phyloP scores from a whole-genome alignment of 1,140 invertebrate genomes.

The Lepidurus apus region DNA sequence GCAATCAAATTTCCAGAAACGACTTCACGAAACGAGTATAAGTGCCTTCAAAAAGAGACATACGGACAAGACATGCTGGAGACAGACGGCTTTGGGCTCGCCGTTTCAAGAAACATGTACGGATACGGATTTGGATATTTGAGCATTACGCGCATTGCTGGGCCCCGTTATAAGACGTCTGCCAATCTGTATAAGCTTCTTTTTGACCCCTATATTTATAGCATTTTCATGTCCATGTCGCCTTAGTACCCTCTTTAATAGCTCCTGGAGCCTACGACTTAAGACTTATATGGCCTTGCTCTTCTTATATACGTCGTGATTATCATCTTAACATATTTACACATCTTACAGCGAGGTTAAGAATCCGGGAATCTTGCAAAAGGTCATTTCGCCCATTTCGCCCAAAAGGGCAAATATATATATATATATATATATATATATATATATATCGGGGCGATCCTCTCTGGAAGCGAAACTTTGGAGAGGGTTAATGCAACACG shows the following conservation, averaged over 20 bases:
- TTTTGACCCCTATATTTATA: conserved; percentile 16
- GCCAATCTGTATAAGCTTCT: conserved; percentile 19
- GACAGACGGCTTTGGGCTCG: neutral
- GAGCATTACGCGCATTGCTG: conserved; percentile 10
- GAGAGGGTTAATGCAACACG: neutral
- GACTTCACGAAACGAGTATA: neutral
- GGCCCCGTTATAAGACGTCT: conserved; percentile 9
- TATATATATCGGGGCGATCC: neutral
- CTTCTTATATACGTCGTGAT: neutral
- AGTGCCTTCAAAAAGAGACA: neutral
- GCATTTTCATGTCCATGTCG: conserved; percentile 18
- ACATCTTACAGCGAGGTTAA: conserved; percentile 1
- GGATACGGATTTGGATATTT: neutral
- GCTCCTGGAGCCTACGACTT: neutral
- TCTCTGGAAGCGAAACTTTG: neutral
- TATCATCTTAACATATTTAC: conserved; percentile 8
- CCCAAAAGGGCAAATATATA: neutral
- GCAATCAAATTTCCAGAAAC: neutral
- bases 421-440: too few relatives aligned
- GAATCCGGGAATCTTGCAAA: neutral
- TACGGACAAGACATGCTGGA: neutral
- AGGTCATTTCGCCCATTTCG: neutral
- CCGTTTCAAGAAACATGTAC: conserved; percentile 10
- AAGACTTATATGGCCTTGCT: conserved; percentile 1
- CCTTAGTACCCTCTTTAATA: conserved; percentile 5